Percentiles rank a stretch among this genome's conserved stretches.
Conservation (phyloP, 2,797 vertebrate species). For the Pseudochirops cupreus region DNA sequence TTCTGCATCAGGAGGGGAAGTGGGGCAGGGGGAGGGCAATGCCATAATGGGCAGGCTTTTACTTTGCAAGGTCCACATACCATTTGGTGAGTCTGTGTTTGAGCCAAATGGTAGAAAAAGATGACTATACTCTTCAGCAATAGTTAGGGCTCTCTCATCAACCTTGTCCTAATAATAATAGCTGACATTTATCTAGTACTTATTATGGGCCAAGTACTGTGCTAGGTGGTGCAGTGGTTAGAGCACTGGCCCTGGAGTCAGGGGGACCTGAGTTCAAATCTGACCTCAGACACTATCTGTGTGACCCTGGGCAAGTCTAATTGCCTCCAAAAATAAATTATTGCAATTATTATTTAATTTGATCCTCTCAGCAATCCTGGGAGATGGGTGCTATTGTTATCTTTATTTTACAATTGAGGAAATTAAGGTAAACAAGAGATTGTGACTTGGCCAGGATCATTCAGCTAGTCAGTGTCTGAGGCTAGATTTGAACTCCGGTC, state of each 20-base stretch:
- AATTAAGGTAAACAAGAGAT: background rate
- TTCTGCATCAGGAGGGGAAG: background rate
- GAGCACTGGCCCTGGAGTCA: background rate
- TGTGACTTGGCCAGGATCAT: background rate
- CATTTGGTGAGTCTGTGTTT: background rate
- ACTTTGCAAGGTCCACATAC: background rate
- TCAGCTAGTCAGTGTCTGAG: background rate
- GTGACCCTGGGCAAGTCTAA: background rate
- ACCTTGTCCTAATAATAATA: background rate
- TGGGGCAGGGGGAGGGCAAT: background rate
- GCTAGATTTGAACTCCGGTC: background rate
- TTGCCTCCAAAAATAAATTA: background rate
- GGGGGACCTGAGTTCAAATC: background rate
- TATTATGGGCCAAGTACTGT: background rate
- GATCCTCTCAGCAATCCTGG: background rate
- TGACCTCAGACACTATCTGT: background rate
- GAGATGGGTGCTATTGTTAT: background rate
- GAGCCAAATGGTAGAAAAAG: background rate
- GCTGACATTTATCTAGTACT: background rate
- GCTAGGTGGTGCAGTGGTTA: background rate
- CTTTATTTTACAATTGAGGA: background rate
- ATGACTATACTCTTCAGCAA: background rate
- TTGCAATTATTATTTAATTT: background rate
- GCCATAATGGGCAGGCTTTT: background rate
- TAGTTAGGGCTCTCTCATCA: background rate